Evolutionary conservation across 2,888 invertebrate genomes (phyloP), one percentile per base, ranked within the genome.

Genomic region (Agrochola lota): DNA sequence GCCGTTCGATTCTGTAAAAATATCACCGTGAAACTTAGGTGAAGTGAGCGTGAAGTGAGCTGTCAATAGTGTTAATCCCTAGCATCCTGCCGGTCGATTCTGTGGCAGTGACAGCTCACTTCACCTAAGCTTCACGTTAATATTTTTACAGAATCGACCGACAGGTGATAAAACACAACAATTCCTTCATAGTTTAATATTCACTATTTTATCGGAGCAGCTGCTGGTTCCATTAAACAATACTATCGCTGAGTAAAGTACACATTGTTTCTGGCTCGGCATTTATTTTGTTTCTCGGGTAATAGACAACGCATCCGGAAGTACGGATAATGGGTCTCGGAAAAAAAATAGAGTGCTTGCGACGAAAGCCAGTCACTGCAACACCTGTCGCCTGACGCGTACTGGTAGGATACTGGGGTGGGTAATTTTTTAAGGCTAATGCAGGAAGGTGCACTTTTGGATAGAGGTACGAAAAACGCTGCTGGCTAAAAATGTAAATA

Each of bases 291-390:
- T 84, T 85, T 83, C 81, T 73, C 77, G 77, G 78, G 86, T 89
- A 90, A 88, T 89, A 90, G 88, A 87, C 85, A 87, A 88, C 85
- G 80, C 84, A 89, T 85, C 83, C 82, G 82, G 82, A 71, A 86
- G 86, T 77, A 80, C 80, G 86, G 84, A 88, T 90, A 87, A 89
- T 90, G 88, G 85, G 76, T 79, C 73, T 73, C 69, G 82, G 81
- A 83, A 87, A 90, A 30, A 90, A 90, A 88, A 87, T 85, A 86
- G 85, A 88, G 88, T 87, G 87, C 88, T 74, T 71, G 74, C 80
- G 82, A 85, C 77, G 86, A 80, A 80, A 87, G 80, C 80, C 82
- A 85, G 88, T 83, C 83, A 74, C 74, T 80, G 79, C 69, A 78
- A 85, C 90, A 90, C 89, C 89, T 90, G 89, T 83, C 89, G 83